phyloP scores from a whole-genome alignment of 2,888 invertebrate genomes.

The Amiota mariae region DNA sequence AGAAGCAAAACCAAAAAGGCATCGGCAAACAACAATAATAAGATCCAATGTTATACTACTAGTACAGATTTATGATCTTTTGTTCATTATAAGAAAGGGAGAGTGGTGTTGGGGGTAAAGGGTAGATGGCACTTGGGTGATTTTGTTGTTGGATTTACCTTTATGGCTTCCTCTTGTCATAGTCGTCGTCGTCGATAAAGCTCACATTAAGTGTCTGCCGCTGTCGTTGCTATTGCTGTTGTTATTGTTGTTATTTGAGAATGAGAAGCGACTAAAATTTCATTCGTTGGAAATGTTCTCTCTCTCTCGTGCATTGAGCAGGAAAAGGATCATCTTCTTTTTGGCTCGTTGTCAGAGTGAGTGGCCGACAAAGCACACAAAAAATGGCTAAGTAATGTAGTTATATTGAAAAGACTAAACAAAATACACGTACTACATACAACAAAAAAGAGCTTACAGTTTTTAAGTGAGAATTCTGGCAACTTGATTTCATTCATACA shows the following conservation, averaged over 20 bases:
- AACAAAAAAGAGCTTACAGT: slow-evolving; percentile 14
- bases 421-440: no score
- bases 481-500: slow-evolving; percentile 58
- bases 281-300: slow-evolving; percentile 56
- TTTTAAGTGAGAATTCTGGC: slow-evolving; percentile 24
- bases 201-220: slow-evolving; percentile 27
- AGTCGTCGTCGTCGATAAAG: background rate
- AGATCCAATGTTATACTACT: background rate
- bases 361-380: slow-evolving; percentile 25
- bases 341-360: background rate
- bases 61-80: slow-evolving; percentile 6
- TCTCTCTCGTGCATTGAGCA: slow-evolving; percentile 43
- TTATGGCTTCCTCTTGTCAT: background rate
- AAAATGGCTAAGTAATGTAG: slow-evolving; percentile 8
- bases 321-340: slow-evolving; percentile 63
- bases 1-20: slow-evolving; percentile 30
- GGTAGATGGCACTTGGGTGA: background rate
- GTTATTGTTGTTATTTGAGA: slow-evolving; percentile 27
- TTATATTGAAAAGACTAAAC: background rate
- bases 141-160: background rate
- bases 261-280: slow-evolving; percentile 61
- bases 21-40: slow-evolving; percentile 53
- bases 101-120: background rate
- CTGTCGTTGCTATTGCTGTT: slow-evolving; percentile 28
- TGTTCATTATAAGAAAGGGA: background rate